Evolutionary conservation across 2,888 invertebrate genomes (phyloP).

Genomic region (Entomobrya proxima): DNA sequence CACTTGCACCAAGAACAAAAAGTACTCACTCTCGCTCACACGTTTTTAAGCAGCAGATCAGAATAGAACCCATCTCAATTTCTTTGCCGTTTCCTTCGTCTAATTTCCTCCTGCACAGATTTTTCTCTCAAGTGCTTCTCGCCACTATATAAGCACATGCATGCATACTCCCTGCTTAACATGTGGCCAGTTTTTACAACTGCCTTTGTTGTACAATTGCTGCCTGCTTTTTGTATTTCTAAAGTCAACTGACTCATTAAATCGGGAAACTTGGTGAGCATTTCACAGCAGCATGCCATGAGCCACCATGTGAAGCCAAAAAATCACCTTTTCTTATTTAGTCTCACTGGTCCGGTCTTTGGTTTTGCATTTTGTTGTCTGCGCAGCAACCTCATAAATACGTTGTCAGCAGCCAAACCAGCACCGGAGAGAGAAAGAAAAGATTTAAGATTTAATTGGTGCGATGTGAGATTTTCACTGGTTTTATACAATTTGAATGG

Average conservation of each 20-base stretch:
- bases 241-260: conserved; percentile 1
- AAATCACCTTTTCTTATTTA: background rate
- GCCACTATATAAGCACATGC: background rate
- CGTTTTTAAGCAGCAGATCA: background rate
- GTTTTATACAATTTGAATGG: conserved; percentile 56
- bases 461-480: conserved; percentile 48
- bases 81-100: background rate
- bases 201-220: background rate
- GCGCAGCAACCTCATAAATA: conserved; percentile 55
- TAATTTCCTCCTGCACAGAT: conserved; percentile 12
- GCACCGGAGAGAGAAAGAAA: background rate
- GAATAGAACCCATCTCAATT: conserved; percentile 32
- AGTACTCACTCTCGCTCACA: too few relatives aligned
- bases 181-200: conserved; percentile 32
- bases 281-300: conserved; percentile 41
- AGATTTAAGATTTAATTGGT: conserved; percentile 46
- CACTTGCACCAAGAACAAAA: too few relatives aligned
- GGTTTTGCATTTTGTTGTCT: background rate
- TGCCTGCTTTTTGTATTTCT: background rate
- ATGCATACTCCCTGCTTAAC: background rate
- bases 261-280: background rate
- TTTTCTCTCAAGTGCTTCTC: background rate
- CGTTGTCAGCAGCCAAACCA: conserved; percentile 58
- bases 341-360: background rate
- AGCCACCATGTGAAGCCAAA: conserved; percentile 23